Evolutionary conservation across 2,888 invertebrate species (phyloP).

Genomic region (Metopia argyrocephala): DNA sequence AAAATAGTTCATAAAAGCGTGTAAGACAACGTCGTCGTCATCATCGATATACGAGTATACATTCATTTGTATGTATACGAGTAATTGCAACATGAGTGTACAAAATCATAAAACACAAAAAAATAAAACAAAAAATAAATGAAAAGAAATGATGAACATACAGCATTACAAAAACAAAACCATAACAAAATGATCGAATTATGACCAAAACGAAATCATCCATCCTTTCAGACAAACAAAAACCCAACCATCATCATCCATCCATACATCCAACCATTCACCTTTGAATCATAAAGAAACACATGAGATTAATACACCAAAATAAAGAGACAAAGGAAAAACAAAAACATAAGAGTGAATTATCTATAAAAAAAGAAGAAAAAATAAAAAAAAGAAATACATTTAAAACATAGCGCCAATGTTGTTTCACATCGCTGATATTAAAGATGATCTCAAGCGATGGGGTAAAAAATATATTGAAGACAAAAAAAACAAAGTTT

Average conservation of each 20-base stretch:
- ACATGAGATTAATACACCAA: neutral
- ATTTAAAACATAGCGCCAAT: slow-evolving; percentile 61
- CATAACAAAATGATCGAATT: slow-evolving; percentile 29
- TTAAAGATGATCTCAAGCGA: slow-evolving; percentile 62
- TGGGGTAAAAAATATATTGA: slow-evolving; percentile 1
- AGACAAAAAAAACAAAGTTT: slow-evolving; percentile 15
- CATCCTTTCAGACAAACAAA: neutral
- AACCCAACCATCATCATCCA: neutral
- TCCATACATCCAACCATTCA: slow-evolving; percentile 37
- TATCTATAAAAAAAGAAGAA: neutral
- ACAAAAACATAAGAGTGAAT: slow-evolving; percentile 24
- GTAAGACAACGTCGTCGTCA: slow-evolving; percentile 32
- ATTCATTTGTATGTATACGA: no score
- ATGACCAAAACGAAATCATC: slow-evolving; percentile 25
- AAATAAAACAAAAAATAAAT: slow-evolving; percentile 22
- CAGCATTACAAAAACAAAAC: neutral
- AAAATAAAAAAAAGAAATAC: slow-evolving; percentile 20
- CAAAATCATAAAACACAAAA: neutral
- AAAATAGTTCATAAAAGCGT: slow-evolving; percentile 57
- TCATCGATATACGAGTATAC: neutral
- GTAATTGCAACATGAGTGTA: slow-evolving; percentile 8
- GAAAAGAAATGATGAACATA: no score
- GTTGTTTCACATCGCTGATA: slow-evolving; percentile 61
- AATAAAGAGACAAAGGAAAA: neutral
- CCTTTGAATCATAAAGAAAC: slow-evolving; percentile 27